phyloP scores from a whole-genome alignment of 1,140 invertebrate genomes.

The Popillia japonica region DNA sequence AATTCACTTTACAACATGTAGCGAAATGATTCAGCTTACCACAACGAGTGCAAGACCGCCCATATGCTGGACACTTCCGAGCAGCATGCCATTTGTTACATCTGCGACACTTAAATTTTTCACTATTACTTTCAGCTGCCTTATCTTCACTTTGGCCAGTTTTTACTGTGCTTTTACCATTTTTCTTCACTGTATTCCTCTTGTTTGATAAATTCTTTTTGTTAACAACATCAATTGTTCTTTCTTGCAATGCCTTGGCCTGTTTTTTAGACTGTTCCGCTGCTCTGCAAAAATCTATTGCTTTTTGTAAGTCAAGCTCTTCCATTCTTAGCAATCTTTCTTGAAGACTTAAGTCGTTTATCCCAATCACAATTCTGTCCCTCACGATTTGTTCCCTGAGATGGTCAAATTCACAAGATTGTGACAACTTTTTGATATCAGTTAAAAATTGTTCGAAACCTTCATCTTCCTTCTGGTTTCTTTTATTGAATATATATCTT shows the following conservation, averaged over 20 bases:
- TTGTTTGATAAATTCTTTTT: conserved; percentile 29
- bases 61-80: conserved; percentile 38
- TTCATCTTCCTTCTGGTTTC: conserved; percentile 50
- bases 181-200: not conserved
- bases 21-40: conserved; percentile 39
- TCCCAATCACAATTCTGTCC: conserved; percentile 55
- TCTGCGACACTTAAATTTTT: conserved; percentile 28
- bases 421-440: conserved; percentile 49
- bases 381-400: conserved; percentile 51
- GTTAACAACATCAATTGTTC: conserved; percentile 23
- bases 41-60: conserved; percentile 29
- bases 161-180: too few species aligned
- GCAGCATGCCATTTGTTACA: conserved; percentile 39
- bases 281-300: conserved; percentile 48
- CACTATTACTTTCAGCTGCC: conserved; percentile 17
- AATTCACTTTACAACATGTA: not conserved
- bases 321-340: conserved; percentile 50
- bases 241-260: conserved; percentile 39
- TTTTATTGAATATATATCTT: conserved; percentile 50
- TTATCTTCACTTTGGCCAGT: too few species aligned
- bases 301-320: conserved; percentile 49
- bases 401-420: conserved; percentile 49
- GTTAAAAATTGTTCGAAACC: conserved; percentile 52
- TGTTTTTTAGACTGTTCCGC: conserved; percentile 2
- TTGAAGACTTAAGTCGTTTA: conserved; percentile 49